Conservation (phyloP, 23 tunicate genomes). For the Diplosoma virens region DNA sequence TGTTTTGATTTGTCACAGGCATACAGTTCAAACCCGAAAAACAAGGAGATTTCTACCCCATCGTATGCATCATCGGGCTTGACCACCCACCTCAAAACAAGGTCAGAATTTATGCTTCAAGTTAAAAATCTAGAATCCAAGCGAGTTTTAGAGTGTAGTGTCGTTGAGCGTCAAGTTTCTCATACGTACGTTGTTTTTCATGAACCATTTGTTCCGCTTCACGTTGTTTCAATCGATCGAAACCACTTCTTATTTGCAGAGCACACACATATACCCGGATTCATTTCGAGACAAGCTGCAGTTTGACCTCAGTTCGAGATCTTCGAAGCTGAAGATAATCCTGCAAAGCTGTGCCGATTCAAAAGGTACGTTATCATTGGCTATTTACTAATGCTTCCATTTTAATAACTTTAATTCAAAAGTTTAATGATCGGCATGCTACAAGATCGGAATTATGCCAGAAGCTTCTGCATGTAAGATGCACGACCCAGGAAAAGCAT, state of each 20-base stretch:
- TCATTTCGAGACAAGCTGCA: not conserved
- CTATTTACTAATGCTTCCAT: too few relatives aligned
- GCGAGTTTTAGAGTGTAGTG: too few relatives aligned
- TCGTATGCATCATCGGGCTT: not conserved
- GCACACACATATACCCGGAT: not conserved
- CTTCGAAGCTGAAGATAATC: slow-evolving; percentile 43
- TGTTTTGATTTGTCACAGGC: not conserved
- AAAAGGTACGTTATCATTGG: slow-evolving; percentile 20
- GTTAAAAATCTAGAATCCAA: too few relatives aligned
- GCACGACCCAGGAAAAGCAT: too few relatives aligned
- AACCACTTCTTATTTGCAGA: not conserved
- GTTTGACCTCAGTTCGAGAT: slow-evolving; percentile 69
- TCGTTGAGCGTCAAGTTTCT: not conserved
- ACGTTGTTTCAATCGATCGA: not conserved
- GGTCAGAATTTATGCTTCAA: too few relatives aligned
- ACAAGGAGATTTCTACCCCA: not conserved
- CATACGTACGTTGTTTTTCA: too few relatives aligned
- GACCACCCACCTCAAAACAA: slow-evolving; percentile 6
- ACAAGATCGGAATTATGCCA: too few relatives aligned
- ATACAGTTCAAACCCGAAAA: slow-evolving; percentile 2
- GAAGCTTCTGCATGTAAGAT: too few relatives aligned
- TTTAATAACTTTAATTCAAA: too few relatives aligned
- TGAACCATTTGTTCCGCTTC: too few relatives aligned
- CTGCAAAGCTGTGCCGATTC: not conserved
- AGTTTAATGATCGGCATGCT: too few relatives aligned